Evolutionary conservation across 2,797 vertebrate genomes (phyloP).

Genomic region (Neosalanx taihuensis): DNA sequence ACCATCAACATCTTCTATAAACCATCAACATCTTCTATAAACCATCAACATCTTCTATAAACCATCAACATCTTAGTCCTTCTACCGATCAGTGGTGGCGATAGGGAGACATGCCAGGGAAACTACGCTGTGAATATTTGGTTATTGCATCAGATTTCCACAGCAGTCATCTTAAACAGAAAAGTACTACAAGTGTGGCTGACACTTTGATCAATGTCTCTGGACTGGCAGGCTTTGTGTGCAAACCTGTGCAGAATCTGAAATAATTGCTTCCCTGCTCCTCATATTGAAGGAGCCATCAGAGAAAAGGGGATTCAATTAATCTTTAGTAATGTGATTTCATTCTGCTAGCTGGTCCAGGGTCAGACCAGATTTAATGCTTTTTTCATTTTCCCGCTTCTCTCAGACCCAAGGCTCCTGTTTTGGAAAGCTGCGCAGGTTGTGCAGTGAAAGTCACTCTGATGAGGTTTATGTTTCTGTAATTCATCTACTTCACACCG

Average conservation of each 20-base stretch:
- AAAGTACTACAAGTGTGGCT: not conserved
- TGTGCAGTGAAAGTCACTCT: not conserved
- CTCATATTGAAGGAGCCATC: slow-evolving; percentile 51
- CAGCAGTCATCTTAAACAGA: slow-evolving; percentile 1
- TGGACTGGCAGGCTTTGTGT: slow-evolving; percentile 26
- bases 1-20: too few species aligned
- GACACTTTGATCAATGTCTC: slow-evolving; percentile 10
- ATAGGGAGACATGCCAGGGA: not conserved
- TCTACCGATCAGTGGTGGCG: not conserved
- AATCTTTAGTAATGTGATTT: slow-evolving; percentile 51
- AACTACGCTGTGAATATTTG: not conserved
- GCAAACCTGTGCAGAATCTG: slow-evolving; percentile 39
- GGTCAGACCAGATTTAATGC: slow-evolving; percentile 41
- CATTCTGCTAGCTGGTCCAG: slow-evolving; percentile 38
- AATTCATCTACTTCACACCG: not conserved
- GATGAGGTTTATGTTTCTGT: slow-evolving; percentile 15
- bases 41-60: too few species aligned
- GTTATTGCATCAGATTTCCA: not conserved
- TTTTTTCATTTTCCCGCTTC: slow-evolving; percentile 28
- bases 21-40: too few species aligned
- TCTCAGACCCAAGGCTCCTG: slow-evolving; percentile 19
- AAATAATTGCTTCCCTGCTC: slow-evolving; percentile 55
- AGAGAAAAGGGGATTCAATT: slow-evolving; percentile 46
- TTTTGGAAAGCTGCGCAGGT: slow-evolving; percentile 14
- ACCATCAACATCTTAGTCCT: too few species aligned